Evolutionary conservation across 2,888 invertebrate genomes (phyloP).

Genomic region (Drosophila histrio): DNA sequence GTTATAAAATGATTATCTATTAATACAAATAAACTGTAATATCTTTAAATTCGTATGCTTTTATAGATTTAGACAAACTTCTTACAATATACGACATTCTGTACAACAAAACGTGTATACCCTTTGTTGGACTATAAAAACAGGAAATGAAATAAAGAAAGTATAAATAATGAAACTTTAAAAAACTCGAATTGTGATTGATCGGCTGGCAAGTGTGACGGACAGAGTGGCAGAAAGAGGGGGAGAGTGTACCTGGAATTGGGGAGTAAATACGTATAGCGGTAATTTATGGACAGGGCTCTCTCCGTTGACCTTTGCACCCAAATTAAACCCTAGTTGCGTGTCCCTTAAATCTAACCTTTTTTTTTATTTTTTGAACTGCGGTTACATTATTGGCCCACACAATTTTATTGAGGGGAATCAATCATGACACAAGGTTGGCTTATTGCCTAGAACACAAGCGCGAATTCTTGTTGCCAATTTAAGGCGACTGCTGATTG

Average conservation of each 20-base stretch:
- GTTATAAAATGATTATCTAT: no score
- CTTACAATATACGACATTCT: neutral
- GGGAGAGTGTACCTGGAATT: neutral
- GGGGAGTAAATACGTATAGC: neutral
- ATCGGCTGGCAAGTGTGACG: constrained; percentile 55
- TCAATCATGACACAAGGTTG: constrained; percentile 58
- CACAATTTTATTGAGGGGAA: constrained; percentile 55
- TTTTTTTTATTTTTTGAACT: constrained; percentile 44
- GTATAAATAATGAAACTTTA: constrained; percentile 18
- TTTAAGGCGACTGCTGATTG: constrained; percentile 44
- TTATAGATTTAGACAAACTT: no score
- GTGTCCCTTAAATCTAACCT: constrained; percentile 56
- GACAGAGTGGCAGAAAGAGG: neutral
- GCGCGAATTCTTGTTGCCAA: constrained; percentile 47
- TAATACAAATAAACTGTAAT: no score
- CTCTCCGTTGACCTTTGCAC: constrained; percentile 28
- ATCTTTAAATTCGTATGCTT: no score
- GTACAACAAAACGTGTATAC: neutral
- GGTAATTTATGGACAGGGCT: constrained; percentile 6
- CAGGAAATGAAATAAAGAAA: constrained; percentile 32
- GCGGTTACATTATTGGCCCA: constrained; percentile 14
- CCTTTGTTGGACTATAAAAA: neutral
- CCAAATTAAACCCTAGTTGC: constrained; percentile 25
- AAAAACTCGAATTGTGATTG: constrained; percentile 68
- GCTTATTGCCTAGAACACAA: constrained; percentile 46